Evolutionary conservation across 2,113 vertebrate genomes (phyloP).

Genomic region (Lepus europaeus): DNA sequence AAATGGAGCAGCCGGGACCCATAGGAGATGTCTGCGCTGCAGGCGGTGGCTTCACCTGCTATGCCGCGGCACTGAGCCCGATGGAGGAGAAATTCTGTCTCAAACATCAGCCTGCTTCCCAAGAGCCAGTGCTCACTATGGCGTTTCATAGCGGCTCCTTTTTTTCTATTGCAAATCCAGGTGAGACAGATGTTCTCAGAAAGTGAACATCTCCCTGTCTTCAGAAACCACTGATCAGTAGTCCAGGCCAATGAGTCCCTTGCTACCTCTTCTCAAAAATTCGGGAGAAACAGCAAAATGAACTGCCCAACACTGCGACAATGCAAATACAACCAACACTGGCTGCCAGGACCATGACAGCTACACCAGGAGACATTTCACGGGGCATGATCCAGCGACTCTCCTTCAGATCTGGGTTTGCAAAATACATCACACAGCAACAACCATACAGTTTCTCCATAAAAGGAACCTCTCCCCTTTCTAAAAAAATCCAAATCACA

Average conservation of each 20-base stretch:
- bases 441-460: background rate
- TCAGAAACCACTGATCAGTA: constrained; percentile 73
- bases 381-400: background rate
- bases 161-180: constrained; percentile 70
- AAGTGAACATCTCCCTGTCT: constrained; percentile 72
- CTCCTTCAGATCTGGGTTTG: background rate
- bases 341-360: background rate
- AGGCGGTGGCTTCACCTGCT: no score
- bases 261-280: constrained; percentile 21
- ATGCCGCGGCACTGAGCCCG: no score
- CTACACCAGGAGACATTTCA: background rate
- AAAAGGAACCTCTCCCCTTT: background rate
- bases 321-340: no score
- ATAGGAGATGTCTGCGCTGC: no score
- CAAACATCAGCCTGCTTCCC: constrained; percentile 64
- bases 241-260: constrained; percentile 52
- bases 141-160: constrained; percentile 49
- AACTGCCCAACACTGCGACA: no score
- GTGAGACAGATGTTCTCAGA: constrained; percentile 59
- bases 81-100: background rate
- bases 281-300: no score
- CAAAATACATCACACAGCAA: background rate
- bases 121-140: constrained; percentile 66
- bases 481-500: background rate
- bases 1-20: no score